A percentile compares a stretch with the other conserved stretches of the same genome.
phyloP scores from a whole-genome alignment of 2,888 invertebrate genomes.

The Luffia ferchaultella region DNA sequence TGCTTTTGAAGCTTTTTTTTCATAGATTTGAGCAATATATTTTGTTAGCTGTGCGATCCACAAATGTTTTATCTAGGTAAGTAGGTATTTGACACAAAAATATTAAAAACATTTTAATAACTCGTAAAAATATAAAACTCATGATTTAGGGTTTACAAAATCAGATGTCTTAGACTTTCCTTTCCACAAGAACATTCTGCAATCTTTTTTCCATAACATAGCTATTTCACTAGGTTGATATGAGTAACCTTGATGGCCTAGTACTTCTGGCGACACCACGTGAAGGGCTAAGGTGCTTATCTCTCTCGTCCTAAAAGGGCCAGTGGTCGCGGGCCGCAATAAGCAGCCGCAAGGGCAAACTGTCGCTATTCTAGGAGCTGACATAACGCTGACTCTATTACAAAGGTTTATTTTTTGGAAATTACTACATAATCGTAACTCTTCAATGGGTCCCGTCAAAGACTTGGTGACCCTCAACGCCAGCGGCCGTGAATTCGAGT shows the following conservation, averaged over 20 bases:
- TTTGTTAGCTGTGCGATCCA: no score
- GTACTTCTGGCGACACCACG: constrained; percentile 59
- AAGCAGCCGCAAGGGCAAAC: constrained; percentile 56
- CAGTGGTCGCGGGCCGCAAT: constrained; percentile 33
- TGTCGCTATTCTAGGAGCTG: constrained; percentile 31
- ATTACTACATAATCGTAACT: constrained; percentile 39
- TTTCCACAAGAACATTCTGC: constrained; percentile 72
- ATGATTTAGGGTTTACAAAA: background rate
- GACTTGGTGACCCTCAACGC: constrained; percentile 53
- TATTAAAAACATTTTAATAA: no score
- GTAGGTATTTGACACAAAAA: no score
- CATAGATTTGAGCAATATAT: no score
- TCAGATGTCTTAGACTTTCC: constrained; percentile 33
- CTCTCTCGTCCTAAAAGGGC: constrained; percentile 50
- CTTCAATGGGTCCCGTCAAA: constrained; percentile 49
- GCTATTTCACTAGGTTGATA: constrained; percentile 69
- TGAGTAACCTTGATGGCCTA: constrained; percentile 61
- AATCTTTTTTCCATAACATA: constrained; percentile 74
- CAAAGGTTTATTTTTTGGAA: constrained; percentile 43
- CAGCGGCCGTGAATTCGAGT: constrained; percentile 38
- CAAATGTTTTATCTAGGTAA: no score
- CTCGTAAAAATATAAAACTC: background rate
- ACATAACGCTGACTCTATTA: constrained; percentile 33
- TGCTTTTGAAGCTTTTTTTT: background rate
- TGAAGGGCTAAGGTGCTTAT: constrained; percentile 45